phyloP scores from a whole-genome alignment of 1,140 invertebrate genomes.

The Drosophila parabipectinata region DNA sequence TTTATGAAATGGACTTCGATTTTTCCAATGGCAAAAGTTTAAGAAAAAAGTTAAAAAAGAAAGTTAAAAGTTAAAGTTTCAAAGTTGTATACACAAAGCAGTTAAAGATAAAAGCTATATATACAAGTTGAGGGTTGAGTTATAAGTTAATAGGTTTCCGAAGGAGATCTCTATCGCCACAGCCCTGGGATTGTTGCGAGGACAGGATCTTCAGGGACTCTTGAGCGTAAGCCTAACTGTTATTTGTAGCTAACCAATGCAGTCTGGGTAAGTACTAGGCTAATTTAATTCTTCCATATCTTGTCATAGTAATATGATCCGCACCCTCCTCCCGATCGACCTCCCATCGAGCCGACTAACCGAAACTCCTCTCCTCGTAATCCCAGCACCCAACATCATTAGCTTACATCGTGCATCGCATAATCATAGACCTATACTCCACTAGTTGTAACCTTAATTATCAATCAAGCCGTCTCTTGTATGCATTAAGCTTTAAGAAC shows the following conservation, averaged over 20 bases:
- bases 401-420: conserved; percentile 37
- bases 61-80: conserved; percentile 39
- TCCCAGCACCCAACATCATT: conserved; percentile 29
- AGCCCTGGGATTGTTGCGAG: conserved; percentile 39
- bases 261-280: conserved; percentile 77
- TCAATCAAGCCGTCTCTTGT: conserved; percentile 82
- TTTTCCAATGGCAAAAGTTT: conserved; percentile 69
- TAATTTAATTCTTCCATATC: conserved; percentile 54
- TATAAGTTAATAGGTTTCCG: conserved; percentile 75
- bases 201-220: conserved; percentile 52
- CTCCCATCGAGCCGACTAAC: conserved; percentile 7
- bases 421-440: conserved; percentile 22
- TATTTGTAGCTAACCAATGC: conserved; percentile 27
- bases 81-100: conserved; percentile 73
- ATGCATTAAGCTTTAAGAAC: conserved; percentile 79
- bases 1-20: conserved; percentile 84
- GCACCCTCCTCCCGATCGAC: conserved; percentile 16
- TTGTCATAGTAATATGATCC: conserved; percentile 34
- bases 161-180: conserved; percentile 46
- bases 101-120: conserved; percentile 68
- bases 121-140: conserved; percentile 82
- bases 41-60: conserved; percentile 27
- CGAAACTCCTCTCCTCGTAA: neutral
- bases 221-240: conserved; percentile 63
- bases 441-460: conserved; percentile 47